Evolutionary conservation across 2,797 vertebrate species (phyloP), one percentile per base, ranked within the genome.

Genomic region (Pelodytes ibericus): DNA sequence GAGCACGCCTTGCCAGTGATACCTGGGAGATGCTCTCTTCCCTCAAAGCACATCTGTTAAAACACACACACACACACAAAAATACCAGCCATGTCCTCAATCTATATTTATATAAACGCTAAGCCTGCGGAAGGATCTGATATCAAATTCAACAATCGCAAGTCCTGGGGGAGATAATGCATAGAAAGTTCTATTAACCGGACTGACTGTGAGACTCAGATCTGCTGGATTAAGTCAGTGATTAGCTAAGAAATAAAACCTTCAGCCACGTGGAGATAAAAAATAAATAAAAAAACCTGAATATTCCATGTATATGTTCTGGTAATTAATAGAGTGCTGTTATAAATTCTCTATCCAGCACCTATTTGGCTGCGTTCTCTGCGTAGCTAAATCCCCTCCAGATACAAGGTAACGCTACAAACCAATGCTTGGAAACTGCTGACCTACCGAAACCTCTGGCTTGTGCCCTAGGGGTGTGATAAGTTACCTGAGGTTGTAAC

Each of bases 401-500:
- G 63, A 24, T 47, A 47, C 31, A 24, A 63, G 61, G 26, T 70
- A 86, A 41, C 71, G 58, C 0, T 29, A 4, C 24, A 81, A 79
- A 77, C 27, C 4, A 61, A 47, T 44, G 59, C 20, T 72, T 76
- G 27, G 62, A 74, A 84, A 82, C 71, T 0, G 68, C 84, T 87
- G 85, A 80, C 29, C 27, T 83, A 49, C 61, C 64, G 81, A 83
- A 82, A 62, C 83, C 83, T 74, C 9, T 74, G 33, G 49, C 4
- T 74, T 73, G 68, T 44, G 72, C 83, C 67, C 79, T 5, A 26
- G 79, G 49, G 79, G 64, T 51, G 71, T 83, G 82, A 77, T 80
- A 84, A 82, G 58, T 87, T 82, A 87, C 58, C 81, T 81, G 83
- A 84, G 82, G 65, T 82, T 82, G 57, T 74, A 76, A 22, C 36